phyloP scores from a whole-genome alignment of 1,140 invertebrate species.

The Elysia chlorotica region DNA sequence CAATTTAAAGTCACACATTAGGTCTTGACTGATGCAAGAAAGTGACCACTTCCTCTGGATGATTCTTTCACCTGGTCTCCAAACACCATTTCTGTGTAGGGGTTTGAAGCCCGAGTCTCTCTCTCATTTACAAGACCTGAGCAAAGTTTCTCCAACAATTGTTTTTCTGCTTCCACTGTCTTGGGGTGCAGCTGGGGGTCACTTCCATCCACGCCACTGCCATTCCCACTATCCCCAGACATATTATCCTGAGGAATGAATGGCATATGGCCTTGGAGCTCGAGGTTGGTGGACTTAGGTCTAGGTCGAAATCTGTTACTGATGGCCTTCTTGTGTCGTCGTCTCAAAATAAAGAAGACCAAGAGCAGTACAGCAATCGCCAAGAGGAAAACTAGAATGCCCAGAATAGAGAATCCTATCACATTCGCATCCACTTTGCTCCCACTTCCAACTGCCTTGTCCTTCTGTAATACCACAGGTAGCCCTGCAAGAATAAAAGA shows the following conservation, averaged over 20 bases:
- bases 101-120: background rate
- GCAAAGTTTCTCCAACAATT: conserved; percentile 10
- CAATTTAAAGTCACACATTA: no score
- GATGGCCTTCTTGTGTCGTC: background rate
- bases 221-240: no score
- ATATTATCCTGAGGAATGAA: conserved; percentile 5
- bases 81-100: conserved; percentile 12
- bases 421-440: no score
- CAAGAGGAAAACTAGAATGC: background rate
- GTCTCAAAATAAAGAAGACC: background rate
- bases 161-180: conserved; percentile 9
- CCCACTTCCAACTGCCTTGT: no score
- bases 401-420: background rate
- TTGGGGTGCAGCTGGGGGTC: no score
- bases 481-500: background rate
- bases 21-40: no score
- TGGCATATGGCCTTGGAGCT: conserved; percentile 17
- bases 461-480: background rate
- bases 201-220: no score
- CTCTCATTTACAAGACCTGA: background rate
- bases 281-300: conserved; percentile 4
- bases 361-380: background rate
- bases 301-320: background rate
- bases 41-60: background rate
- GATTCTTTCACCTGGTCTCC: conserved; percentile 1